Percentiles rank a stretch among this genome's conserved stretches.
These are phyloP conservation scores for Lasioglossum oenotherae DNA, from an alignment of 2,888 invertebrate species.

Conservation along the genomic window DNA sequence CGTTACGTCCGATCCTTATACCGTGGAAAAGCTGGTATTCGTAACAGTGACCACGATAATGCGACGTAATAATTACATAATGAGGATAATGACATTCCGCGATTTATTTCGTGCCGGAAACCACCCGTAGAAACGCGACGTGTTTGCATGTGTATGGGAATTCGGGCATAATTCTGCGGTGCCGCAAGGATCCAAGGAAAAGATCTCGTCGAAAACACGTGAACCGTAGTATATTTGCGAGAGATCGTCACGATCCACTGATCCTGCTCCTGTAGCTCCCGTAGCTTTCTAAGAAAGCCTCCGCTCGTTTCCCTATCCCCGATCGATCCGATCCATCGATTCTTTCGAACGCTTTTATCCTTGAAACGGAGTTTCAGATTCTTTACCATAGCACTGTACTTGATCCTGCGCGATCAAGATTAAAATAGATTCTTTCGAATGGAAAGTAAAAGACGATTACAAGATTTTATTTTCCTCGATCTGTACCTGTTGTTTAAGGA, in stretches of 20 bases:
- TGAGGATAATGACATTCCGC: background rate
- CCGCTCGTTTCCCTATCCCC: background rate
- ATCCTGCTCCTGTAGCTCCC: background rate
- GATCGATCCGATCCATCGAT: background rate
- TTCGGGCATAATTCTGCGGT: background rate
- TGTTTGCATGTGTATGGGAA: background rate
- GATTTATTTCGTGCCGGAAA: slow-evolving; percentile 33
- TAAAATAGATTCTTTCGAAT: background rate
- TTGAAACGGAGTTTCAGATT: background rate
- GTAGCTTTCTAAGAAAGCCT: slow-evolving; percentile 42
- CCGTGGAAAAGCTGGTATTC: background rate
- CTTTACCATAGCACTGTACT: too few species aligned
- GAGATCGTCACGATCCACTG: slow-evolving; percentile 45
- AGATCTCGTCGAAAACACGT: background rate
- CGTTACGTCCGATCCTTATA: background rate
- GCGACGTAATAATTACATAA: slow-evolving; percentile 26
- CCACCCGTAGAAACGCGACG: background rate
- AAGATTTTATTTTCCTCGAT: background rate
- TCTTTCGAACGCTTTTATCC: background rate
- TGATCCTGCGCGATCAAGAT: background rate
- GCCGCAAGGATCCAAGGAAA: background rate
- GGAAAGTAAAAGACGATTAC: background rate
- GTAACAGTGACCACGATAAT: slow-evolving; percentile 28
- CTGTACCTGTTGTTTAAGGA: background rate
- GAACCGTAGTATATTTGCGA: background rate